A percentile compares a stretch with the other conserved stretches of the same genome.
These are phyloP conservation scores for Alces alces DNA, from an alignment of 2,113 vertebrate species.

Conservation along the genomic window DNA sequence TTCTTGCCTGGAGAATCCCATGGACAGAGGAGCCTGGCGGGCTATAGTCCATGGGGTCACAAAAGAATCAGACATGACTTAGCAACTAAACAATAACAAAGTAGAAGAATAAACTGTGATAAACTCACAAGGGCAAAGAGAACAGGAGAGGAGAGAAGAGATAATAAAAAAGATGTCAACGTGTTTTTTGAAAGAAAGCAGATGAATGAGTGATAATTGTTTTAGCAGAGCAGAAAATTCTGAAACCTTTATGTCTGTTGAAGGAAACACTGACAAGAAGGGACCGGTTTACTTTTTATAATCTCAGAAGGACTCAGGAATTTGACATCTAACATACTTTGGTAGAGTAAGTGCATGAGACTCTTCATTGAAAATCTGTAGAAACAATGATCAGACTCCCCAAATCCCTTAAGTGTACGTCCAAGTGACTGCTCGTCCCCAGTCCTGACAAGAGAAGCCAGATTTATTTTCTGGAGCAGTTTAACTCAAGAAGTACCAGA, in stretches of 20 bases:
- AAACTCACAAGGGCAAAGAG: not conserved
- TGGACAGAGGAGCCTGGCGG: not conserved
- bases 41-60: not conserved
- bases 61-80: not conserved
- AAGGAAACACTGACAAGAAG: not conserved
- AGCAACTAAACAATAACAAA: not conserved
- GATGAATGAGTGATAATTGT: not conserved
- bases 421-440: not conserved
- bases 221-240: not conserved
- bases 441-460: not conserved
- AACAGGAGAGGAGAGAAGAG: not conserved
- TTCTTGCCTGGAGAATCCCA: not conserved
- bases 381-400: not conserved
- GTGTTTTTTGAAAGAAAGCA: not conserved
- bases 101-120: not conserved
- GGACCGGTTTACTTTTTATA: not conserved
- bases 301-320: not conserved
- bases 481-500: not conserved
- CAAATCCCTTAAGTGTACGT: not conserved
- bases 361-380: not conserved
- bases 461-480: not conserved
- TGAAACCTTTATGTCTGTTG: not conserved
- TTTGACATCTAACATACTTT: not conserved
- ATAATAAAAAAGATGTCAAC: not conserved
- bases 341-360: not conserved